Evolutionary conservation across 2,888 invertebrate genomes (phyloP), one percentile per base, ranked within the genome.

Genomic region (Chrysodeixis includens): DNA sequence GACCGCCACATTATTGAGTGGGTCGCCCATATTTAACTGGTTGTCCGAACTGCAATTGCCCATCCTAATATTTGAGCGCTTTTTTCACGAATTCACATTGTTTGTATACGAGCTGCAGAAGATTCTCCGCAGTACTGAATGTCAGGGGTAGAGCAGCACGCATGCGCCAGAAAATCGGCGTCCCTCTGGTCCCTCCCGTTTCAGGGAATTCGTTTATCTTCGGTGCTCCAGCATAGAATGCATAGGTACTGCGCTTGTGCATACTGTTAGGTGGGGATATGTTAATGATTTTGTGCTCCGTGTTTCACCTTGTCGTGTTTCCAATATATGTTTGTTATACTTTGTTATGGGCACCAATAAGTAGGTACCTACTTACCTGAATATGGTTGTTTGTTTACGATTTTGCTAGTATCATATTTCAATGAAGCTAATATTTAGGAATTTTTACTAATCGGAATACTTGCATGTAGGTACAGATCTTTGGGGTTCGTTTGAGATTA

Each of bases 1-100:
- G 30, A 97, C 96, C 51, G 97, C 97, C 74, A 97, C 96, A 76
- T 96, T 97, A 89, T 97, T 97, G 77, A 97, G 94, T 83, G 96
- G 96, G 86, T 97, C 97, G n/a, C 96, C 96, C 97, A 97, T 97
- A 66, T 62, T 53, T 6, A 40, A 55, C n/a, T n/a, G n/a, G n/a
- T n/a, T n/a, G n/a, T n/a, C n/a, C n/a, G n/a, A n/a, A n/a, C n/a
- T n/a, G n/a, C n/a, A n/a, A n/a, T n/a, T n/a, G n/a, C n/a, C n/a
- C n/a, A n/a, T n/a, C n/a, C n/a, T 55, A 56, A 52, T 53, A 58
- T 62, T 58, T 56, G 22, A 58, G 22, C 54, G 51, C 56, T 71
- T 67, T 66, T 46, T 75, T 71, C 51, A 66, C 18, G 0, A 54
- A 57, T 40, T 35, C 54, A 52, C 56, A 66, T 58, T 79, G 61